These are phyloP conservation scores for Dascyllus trimaculatus DNA, from an alignment of 2,113 vertebrate genomes.

Conservation along the genomic window DNA sequence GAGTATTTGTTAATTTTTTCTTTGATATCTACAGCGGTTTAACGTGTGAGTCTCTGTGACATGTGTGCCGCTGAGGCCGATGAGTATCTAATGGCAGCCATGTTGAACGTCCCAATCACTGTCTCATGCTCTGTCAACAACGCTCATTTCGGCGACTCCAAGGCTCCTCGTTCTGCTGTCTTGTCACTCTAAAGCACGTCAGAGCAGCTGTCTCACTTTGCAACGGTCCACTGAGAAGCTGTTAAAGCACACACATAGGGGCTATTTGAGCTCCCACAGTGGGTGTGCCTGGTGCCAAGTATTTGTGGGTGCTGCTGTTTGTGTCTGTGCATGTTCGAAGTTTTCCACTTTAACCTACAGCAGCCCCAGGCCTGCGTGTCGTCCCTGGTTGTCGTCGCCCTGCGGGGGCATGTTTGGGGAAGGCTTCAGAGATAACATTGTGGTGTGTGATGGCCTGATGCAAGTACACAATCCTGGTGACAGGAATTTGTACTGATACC, in stretches of 20 bases:
- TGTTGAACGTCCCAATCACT: slow-evolving; percentile 34
- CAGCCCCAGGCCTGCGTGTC: slow-evolving; percentile 19
- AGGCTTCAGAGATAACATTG: slow-evolving; percentile 46
- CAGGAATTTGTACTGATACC: slow-evolving; percentile 27
- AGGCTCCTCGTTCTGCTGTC: slow-evolving; percentile 34
- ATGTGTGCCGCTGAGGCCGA: slow-evolving; percentile 30
- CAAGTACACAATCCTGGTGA: slow-evolving; percentile 4
- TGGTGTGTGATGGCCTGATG: slow-evolving; percentile 27
- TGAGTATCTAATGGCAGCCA: slow-evolving; percentile 34
- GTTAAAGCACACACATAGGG: slow-evolving; percentile 47
- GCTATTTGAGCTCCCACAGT: slow-evolving; percentile 48
- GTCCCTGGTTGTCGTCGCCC: slow-evolving; percentile 27
- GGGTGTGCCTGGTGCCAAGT: slow-evolving; percentile 49
- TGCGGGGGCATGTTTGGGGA: slow-evolving; percentile 8
- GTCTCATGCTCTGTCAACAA: slow-evolving; percentile 29
- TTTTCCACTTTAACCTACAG: slow-evolving; percentile 35
- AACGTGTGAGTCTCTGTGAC: neutral
- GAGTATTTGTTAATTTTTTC: neutral
- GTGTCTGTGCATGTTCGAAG: slow-evolving; percentile 15
- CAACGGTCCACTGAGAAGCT: slow-evolving; percentile 40
- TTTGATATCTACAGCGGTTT: neutral
- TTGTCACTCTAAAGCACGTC: slow-evolving; percentile 51
- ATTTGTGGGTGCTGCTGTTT: slow-evolving; percentile 48
- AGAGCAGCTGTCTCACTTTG: slow-evolving; percentile 58
- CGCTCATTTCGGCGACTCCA: slow-evolving; percentile 11